Percentiles rank a stretch among this genome's conserved stretches.
These are phyloP conservation scores for Cricetomys ansorgei DNA, from an alignment of 2,113 vertebrate species.

Conservation along the genomic window DNA sequence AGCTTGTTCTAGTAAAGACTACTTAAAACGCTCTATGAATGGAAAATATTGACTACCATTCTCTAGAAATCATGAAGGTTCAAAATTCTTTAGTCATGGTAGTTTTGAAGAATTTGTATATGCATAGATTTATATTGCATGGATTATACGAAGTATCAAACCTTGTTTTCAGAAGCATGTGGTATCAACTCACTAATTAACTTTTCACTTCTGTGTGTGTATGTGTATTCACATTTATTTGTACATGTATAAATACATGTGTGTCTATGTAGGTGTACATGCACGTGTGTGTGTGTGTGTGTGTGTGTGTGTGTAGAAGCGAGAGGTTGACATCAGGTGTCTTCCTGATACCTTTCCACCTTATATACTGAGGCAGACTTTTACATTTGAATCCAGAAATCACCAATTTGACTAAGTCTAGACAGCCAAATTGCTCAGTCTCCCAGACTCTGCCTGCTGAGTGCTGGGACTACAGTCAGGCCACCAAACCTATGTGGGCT, in stretches of 20 bases:
- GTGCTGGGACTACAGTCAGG: not conserved
- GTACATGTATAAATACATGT: too few species aligned
- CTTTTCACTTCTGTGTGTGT: not conserved
- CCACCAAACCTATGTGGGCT: not conserved
- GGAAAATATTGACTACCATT: constrained; percentile 45
- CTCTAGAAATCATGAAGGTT: not conserved
- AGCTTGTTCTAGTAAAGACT: constrained; percentile 45
- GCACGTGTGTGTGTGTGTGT: too few species aligned
- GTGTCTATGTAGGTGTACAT: not conserved
- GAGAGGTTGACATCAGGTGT: not conserved
- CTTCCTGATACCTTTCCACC: too few species aligned
- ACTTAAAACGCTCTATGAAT: constrained; percentile 24
- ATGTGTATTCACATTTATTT: too few species aligned
- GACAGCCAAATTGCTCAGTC: not conserved
- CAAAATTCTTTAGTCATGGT: not conserved
- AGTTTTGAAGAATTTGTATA: not conserved
- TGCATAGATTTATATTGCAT: not conserved
- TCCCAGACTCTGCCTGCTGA: not conserved
- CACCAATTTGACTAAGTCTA: not conserved
- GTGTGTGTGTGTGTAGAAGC: not conserved
- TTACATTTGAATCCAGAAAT: too few species aligned
- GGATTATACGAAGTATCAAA: constrained; percentile 2
- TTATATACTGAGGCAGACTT: not conserved
- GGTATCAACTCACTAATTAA: not conserved
- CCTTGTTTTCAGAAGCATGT: not conserved